These are phyloP conservation scores for Drosophila dunni DNA, from an alignment of 1,140 invertebrate species.

Conservation along the genomic window DNA sequence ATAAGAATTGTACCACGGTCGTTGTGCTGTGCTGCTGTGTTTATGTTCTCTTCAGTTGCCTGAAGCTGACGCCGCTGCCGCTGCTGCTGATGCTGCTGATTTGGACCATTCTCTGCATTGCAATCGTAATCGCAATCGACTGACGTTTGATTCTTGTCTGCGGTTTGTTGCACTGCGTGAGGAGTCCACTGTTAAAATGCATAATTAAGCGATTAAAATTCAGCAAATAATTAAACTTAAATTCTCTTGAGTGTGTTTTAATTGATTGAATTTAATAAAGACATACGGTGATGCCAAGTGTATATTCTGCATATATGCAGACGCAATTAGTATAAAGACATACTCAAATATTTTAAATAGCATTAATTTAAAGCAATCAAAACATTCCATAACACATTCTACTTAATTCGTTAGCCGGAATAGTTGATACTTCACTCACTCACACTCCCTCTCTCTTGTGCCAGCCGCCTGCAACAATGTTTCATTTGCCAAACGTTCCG, in stretches of 20 bases:
- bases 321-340: not conserved
- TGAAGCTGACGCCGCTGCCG: constrained; percentile 30
- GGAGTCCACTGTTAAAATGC: constrained; percentile 18
- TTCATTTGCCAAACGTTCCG: constrained; percentile 48
- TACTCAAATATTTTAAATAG: not conserved
- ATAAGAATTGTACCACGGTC: not conserved
- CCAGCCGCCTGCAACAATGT: constrained; percentile 38
- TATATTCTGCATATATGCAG: not conserved
- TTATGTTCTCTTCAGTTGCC: constrained; percentile 45
- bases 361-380: constrained; percentile 16
- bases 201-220: constrained; percentile 13
- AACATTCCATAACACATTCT: constrained; percentile 28
- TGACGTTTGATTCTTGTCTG: constrained; percentile 44
- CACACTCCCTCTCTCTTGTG: not conserved
- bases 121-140: constrained; percentile 44
- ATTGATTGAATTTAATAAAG: too few species aligned
- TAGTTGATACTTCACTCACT: constrained; percentile 31
- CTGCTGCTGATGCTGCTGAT: constrained; percentile 41
- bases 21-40: constrained; percentile 33
- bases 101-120: constrained; percentile 44
- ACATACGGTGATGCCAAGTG: not conserved
- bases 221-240: constrained; percentile 2
- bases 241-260: too few species aligned
- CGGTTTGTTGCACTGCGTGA: constrained; percentile 18
- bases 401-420: constrained; percentile 53